Conservation (phyloP, 2,888 invertebrate species). For the Lottia scabra region DNA sequence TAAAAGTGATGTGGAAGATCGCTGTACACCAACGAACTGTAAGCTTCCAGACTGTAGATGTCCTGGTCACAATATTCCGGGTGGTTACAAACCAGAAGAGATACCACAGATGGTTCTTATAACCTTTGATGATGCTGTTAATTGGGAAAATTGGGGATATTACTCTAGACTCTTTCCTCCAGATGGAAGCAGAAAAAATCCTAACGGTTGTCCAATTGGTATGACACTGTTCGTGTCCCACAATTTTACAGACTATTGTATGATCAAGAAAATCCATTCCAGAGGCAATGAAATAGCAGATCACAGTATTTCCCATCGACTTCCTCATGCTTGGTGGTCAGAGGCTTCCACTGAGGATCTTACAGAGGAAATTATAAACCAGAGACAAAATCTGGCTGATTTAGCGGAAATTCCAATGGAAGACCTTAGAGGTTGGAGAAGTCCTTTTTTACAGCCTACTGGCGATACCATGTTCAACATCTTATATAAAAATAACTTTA, state of each 20-base stretch:
- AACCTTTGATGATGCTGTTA: conserved; percentile 61
- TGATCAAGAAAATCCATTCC: conserved; percentile 70
- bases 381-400: conserved; percentile 50
- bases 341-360: conserved; percentile 55
- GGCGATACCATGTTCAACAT: conserved; percentile 84
- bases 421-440: conserved; percentile 58
- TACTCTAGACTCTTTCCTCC: conserved; percentile 40
- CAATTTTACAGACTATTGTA: conserved; percentile 99
- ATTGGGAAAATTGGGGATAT: conserved; percentile 42
- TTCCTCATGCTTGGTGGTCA: conserved; percentile 77
- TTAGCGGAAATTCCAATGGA: conserved; percentile 69
- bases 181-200: conserved; percentile 71
- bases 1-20: not conserved
- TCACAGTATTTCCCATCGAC: conserved; percentile 55
- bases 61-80: conserved; percentile 38
- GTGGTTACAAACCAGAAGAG: conserved; percentile 33
- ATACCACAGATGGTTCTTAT: conserved; percentile 59
- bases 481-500: conserved; percentile 74
- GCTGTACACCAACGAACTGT: conserved; percentile 31
- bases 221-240: conserved; percentile 98
- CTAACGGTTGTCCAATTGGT: conserved; percentile 79
- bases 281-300: conserved; percentile 55
- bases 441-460: conserved; percentile 56
- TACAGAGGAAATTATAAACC: conserved; percentile 46
- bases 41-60: conserved; percentile 52